Percentiles rank a stretch among this genome's conserved stretches.
Evolutionary conservation across 2,888 invertebrate genomes (phyloP).

Genomic region (Tenthredo livida): DNA sequence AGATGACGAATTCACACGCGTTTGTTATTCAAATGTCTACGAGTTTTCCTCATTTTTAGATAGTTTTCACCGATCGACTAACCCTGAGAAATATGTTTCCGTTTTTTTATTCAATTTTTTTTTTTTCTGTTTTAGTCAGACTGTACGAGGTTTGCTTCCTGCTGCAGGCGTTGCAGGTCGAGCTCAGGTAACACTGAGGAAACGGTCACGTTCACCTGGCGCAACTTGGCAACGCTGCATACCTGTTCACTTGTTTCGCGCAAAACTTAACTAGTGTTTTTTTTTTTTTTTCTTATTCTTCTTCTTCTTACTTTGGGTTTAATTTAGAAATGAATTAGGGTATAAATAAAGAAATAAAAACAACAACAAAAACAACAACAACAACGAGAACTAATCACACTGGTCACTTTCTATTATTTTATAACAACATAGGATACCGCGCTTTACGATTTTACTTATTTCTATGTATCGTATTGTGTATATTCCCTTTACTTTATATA

Average conservation of each 20-base stretch:
- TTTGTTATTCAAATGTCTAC: constrained; percentile 18
- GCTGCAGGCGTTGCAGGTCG: constrained; percentile 39
- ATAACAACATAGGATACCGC: background rate
- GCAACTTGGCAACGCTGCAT: constrained; percentile 60
- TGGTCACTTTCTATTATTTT: constrained; percentile 9
- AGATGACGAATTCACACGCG: constrained; percentile 32
- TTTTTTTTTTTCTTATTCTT: too few relatives aligned
- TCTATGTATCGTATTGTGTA: background rate
- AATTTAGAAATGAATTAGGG: background rate
- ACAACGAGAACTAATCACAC: background rate
- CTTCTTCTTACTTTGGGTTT: too few relatives aligned
- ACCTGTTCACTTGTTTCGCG: constrained; percentile 55
- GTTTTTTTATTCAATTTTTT: background rate
- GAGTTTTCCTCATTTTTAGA: constrained; percentile 45
- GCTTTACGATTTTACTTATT: background rate
- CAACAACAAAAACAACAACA: background rate
- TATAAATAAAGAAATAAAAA: background rate
- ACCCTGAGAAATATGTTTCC: background rate
- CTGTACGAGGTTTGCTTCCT: constrained; percentile 44
- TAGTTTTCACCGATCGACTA: too few relatives aligned
- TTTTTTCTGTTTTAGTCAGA: background rate
- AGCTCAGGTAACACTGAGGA: constrained; percentile 54
- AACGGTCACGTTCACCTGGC: constrained; percentile 66
- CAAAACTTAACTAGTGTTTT: background rate
- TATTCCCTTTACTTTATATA: background rate